phyloP scores from a whole-genome alignment of 2,113 vertebrate genomes.

The Bujurquina vittata region DNA sequence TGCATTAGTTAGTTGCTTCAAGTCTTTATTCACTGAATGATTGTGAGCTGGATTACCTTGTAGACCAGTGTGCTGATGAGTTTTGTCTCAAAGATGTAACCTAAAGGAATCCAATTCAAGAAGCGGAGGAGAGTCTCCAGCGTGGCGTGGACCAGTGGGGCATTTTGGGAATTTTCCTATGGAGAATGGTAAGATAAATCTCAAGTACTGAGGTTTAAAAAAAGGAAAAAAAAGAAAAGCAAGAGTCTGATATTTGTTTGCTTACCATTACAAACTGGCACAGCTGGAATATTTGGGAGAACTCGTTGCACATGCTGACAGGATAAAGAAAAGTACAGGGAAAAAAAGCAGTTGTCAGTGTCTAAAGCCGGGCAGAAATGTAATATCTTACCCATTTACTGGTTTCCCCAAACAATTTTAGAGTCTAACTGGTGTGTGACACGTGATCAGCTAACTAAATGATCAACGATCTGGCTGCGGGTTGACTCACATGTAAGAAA shows the following conservation, averaged over 20 bases:
- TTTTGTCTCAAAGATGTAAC: conserved; percentile 99
- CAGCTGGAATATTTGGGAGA: conserved; percentile 99
- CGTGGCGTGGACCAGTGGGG: conserved; percentile 96
- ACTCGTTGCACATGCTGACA: conserved; percentile 98
- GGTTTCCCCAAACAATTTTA: background rate
- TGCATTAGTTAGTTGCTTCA: background rate
- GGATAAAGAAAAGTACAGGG: conserved; percentile 6
- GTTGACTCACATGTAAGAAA: too few relatives aligned
- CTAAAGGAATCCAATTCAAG: conserved; percentile 99
- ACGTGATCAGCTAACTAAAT: too few relatives aligned
- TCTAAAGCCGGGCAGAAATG: too few relatives aligned
- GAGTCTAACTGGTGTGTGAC: too few relatives aligned
- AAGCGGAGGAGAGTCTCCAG: conserved; percentile 98
- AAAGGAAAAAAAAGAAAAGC: background rate
- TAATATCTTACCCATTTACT: background rate
- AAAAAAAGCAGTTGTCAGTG: background rate
- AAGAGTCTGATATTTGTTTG: background rate
- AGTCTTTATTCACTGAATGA: background rate
- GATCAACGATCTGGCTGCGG: too few relatives aligned
- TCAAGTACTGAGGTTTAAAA: background rate
- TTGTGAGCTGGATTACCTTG: conserved; percentile 82
- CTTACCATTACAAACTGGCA: conserved; percentile 99
- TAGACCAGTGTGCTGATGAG: conserved; percentile 99
- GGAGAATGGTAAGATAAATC: background rate
- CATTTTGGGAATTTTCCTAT: conserved; percentile 98